phyloP scores from a whole-genome alignment of 2,888 invertebrate genomes.

The Maniola hyperantus region DNA sequence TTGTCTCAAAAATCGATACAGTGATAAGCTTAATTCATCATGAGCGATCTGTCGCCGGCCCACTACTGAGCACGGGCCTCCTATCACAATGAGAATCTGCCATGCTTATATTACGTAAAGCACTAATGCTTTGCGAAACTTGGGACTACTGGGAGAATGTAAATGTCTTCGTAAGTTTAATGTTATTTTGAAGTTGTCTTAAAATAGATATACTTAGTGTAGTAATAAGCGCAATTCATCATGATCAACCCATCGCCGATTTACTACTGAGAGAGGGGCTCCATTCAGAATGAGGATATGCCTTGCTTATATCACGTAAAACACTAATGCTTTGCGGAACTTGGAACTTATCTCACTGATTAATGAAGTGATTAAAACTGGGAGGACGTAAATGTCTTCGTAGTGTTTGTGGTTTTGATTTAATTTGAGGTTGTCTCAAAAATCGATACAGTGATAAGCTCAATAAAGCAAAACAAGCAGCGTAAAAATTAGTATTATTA shows the following conservation, averaged over 20 bases:
- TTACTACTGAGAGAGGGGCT: no score
- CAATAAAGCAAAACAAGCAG: no score
- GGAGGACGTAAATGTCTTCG: not conserved
- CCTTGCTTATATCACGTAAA: constrained; percentile 7
- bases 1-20: not conserved
- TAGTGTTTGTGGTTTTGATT: not conserved
- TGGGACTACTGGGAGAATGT: not conserved
- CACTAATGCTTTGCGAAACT: constrained; percentile 19
- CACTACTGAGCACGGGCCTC: no score
- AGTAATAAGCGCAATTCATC: not conserved
- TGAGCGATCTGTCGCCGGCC: no score
- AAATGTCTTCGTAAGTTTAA: not conserved
- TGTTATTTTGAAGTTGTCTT: not conserved
- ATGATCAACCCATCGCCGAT: no score
- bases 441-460: not conserved
- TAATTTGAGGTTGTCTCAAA: not conserved
- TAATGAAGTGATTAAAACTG: constrained; percentile 12
- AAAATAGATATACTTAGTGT: not conserved
- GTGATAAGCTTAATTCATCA: not conserved
- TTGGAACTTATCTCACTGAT: constrained; percentile 13
- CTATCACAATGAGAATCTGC: no score
- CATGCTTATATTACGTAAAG: constrained; percentile 6
- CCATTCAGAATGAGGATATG: no score
- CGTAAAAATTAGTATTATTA: no score
- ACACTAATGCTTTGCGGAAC: constrained; percentile 18